Evolutionary conservation across 2,888 invertebrate genomes (phyloP).

Genomic region (Rhagium mordax): DNA sequence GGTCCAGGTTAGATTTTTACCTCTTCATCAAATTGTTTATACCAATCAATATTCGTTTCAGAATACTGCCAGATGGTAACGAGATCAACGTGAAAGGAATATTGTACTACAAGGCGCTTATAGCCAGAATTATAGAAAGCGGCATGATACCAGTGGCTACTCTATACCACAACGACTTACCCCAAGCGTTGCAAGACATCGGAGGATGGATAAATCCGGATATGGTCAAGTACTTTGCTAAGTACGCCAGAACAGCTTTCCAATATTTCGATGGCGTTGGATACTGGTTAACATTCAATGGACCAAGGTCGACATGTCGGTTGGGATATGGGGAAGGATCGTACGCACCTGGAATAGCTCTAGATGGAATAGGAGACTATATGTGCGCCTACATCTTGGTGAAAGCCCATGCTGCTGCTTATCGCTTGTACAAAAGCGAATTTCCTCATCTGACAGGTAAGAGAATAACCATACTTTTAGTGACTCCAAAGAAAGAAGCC

Average conservation of each 20-base stretch:
- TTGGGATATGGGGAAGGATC: constrained; percentile 62
- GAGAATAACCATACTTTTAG: no score
- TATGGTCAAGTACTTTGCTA: constrained; percentile 75
- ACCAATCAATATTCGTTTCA: constrained; percentile 28
- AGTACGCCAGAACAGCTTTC: constrained; percentile 72
- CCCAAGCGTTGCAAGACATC: constrained; percentile 68
- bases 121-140: constrained; percentile 29
- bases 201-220: constrained; percentile 79
- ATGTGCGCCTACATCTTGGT: constrained; percentile 76
- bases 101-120: constrained; percentile 46
- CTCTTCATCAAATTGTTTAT: no score
- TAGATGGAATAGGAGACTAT: constrained; percentile 75
- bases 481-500: no score
- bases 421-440: constrained; percentile 55
- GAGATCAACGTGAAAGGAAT: constrained; percentile 70
- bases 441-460: not conserved
- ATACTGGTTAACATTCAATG: constrained; percentile 74
- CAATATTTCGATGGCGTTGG: constrained; percentile 73
- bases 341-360: constrained; percentile 70
- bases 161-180: constrained; percentile 73
- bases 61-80: constrained; percentile 74
- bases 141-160: constrained; percentile 45
- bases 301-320: constrained; percentile 64
- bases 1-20: not conserved
- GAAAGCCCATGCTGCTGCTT: constrained; percentile 77